Evolutionary conservation across 2,888 invertebrate genomes (phyloP), one percentile per base, ranked within the genome.

Genomic region (Drosophila monieri): DNA sequence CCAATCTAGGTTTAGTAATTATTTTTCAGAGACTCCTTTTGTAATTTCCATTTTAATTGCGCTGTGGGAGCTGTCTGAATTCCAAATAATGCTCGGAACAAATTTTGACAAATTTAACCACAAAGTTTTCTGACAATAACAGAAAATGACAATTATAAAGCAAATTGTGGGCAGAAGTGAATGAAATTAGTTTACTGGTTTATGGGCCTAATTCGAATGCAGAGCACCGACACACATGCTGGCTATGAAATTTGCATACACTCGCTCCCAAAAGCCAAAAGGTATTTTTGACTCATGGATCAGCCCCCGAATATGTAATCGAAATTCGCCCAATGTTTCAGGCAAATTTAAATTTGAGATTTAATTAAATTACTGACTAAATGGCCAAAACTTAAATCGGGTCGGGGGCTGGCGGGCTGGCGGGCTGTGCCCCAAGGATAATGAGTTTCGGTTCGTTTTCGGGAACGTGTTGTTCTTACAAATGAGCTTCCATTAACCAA

Each of bases 341-440:
- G 35, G 53, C 39, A 46, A 72, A 72, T 62, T 65, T 69, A 66
- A 76, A 79, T 83, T 75, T 78, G 35, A 52, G 73, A 65, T 75
- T 77, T 72, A 79, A 86, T 81, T 86, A 78, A 81, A 78, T 72
- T 73, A 68, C 67, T 73, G 58, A 77, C 77, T 61, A 66, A 70
- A 84, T 80, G 73, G 43, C 49, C 57, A 43, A 56, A 58, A 49
- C 44, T 27, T 46, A 6, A 46, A 51, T 30, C 59, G 39, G 44
- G 41, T 62, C 18, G 10, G 37, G 39, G 21, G 8, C n/a, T n/a
- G n/a, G n/a, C n/a, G n/a, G n/a, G n/a, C n/a, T 9, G 8, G 27
- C 9, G 23, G 15, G 3, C n/a, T 12, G 9, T 44, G 53, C 64
- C 62, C 27, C 27, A 46, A 64, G 66, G 23, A 46, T 37, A 51